Percentiles rank a stretch among this genome's conserved stretches.
Evolutionary conservation across 2,888 invertebrate genomes (phyloP).

Genomic region (Alsophila aescularia): DNA sequence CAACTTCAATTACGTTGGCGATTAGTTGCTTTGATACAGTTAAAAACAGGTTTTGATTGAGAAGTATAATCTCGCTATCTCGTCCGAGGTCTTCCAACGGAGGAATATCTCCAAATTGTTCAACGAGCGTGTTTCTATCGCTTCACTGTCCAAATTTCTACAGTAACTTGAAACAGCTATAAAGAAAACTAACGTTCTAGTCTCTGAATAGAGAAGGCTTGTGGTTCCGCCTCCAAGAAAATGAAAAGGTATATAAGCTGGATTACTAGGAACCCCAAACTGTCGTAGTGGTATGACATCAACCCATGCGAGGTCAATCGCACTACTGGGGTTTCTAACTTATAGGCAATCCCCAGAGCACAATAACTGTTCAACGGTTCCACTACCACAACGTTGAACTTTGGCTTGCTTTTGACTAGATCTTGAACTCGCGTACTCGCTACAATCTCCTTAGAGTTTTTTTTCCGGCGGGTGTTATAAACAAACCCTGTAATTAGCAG

Average conservation of each 20-base stretch:
- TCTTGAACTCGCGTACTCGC: conserved; percentile 62
- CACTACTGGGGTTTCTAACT: conserved; percentile 86
- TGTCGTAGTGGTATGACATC: conserved; percentile 85
- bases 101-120: conserved; percentile 79
- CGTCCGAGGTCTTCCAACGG: conserved; percentile 80
- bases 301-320: conserved; percentile 83
- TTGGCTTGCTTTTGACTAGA: conserved; percentile 67
- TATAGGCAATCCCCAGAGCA: conserved; percentile 86
- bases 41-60: conserved; percentile 86
- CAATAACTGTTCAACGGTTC: conserved; percentile 91
- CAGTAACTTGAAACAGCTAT: conserved; percentile 54
- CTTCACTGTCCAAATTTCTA: conserved; percentile 57
- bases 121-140: conserved; percentile 63
- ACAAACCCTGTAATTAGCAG: conserved; percentile 43
- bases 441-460: conserved; percentile 67
- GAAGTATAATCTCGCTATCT: conserved; percentile 82
- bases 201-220: conserved; percentile 65
- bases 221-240: conserved; percentile 77
- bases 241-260: conserved; percentile 82
- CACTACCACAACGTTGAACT: conserved; percentile 87
- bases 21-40: conserved; percentile 84
- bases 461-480: conserved; percentile 50
- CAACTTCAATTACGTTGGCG: conserved; percentile 86
- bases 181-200: conserved; percentile 66
- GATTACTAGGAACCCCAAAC: conserved; percentile 85